Base-by-base conservation (phyloP, 2,797 vertebrate genomes). In the Syndactyla subalaris region DNA sequence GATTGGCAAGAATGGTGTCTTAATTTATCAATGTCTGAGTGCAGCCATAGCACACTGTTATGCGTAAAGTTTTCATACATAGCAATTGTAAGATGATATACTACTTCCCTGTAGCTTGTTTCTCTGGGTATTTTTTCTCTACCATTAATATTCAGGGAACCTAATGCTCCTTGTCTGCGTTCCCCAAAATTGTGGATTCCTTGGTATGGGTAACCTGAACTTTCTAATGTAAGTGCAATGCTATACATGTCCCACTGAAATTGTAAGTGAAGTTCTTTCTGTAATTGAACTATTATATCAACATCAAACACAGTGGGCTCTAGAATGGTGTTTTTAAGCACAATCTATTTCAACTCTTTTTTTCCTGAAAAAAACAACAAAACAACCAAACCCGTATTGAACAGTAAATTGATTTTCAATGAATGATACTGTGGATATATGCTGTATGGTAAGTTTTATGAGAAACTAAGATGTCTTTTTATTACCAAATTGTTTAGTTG, bases 1-100 rank as follows among this genome's bases (percentile, higher is more conserved):
- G 27, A 27, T 38, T 65, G 67, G 26, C 7, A 57, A 46, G 18
- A 65, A 6, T 27, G 32, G 3, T 3, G 1, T 38, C 5, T 12
- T 76, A n/a, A 46, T 54, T 85, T 34, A 26, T 52, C 32, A 49
- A 29, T 27, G 3, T 51, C 85, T 72, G 23, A 68, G n/a, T 84
- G 19, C 1, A 29, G 24, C 11, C 3, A 10, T 57, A 81, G 20
- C 9, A 30, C 10, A 22, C 5, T 48, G 14, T 21, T 77, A 36
- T 43, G 32, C 21, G 57, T 55, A 32, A 43, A 3, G 8, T 55
- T 84, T 89, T 70, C 6, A 1, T 10, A 36, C 0, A 0, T 2
- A 38, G 16, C 52, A 30, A 63, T 65, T 61, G 6, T 52, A 67
- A 5, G 8, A 23, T 34, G 7, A 19, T 34, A 22, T 16, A 12